These are phyloP conservation scores for Pissodes strobi DNA, from an alignment of 1,140 invertebrate species.

Conservation along the genomic window DNA sequence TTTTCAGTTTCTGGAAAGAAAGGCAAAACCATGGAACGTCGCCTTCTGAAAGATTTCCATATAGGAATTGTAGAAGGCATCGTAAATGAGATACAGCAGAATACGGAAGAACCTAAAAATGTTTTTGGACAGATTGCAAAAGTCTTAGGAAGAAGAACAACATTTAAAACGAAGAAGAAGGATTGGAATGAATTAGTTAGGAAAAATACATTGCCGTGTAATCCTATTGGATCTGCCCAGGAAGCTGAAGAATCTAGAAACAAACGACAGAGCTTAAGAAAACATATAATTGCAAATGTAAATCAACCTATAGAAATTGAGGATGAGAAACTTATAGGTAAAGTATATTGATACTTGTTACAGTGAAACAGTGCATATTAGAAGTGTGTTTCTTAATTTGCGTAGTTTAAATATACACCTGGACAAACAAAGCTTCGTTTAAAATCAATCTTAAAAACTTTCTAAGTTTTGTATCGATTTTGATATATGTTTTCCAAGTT, in stretches of 20 bases:
- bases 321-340: constrained; percentile 69
- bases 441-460: too few relatives aligned
- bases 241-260: constrained; percentile 64
- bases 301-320: constrained; percentile 68
- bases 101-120: constrained; percentile 64
- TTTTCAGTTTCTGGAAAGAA: constrained; percentile 70
- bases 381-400: too few relatives aligned
- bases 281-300: constrained; percentile 36
- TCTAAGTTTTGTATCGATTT: too few relatives aligned
- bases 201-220: constrained; percentile 66
- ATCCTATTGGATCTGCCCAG: constrained; percentile 78
- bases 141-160: constrained; percentile 71
- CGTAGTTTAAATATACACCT: too few relatives aligned
- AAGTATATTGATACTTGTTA: too few relatives aligned
- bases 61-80: constrained; percentile 67
- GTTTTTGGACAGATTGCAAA: constrained; percentile 79
- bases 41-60: constrained; percentile 84
- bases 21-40: constrained; percentile 79
- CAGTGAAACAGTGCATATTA: too few relatives aligned
- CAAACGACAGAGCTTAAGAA: constrained; percentile 70
- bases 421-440: too few relatives aligned
- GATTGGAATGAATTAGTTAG: constrained; percentile 82
- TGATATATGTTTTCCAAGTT: too few relatives aligned
- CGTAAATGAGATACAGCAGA: constrained; percentile 63
- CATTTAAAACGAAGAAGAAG: constrained; percentile 66